A percentile compares a stretch with the other conserved stretches of the same genome.
These are phyloP conservation scores for Octonoba sinensis DNA, from an alignment of 2,888 invertebrate genomes.

Conservation along the genomic window DNA sequence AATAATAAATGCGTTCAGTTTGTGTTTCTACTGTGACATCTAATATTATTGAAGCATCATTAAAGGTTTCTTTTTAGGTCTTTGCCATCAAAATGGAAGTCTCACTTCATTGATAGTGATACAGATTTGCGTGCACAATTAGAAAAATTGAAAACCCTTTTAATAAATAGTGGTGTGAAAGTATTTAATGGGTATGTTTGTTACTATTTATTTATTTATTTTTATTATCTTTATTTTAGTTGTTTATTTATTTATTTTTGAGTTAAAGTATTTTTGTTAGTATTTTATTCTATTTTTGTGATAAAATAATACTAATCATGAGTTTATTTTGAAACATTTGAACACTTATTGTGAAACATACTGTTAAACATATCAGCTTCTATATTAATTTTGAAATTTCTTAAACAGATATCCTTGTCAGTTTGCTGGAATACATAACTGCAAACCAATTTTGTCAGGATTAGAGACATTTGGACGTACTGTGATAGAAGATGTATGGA, in stretches of 20 bases:
- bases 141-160: slow-evolving; percentile 68
- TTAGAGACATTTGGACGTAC: slow-evolving; percentile 71
- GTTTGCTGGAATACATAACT: slow-evolving; percentile 71
- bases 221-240: too few relatives aligned
- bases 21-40: too few relatives aligned
- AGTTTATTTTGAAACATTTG: too few relatives aligned
- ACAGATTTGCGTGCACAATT: slow-evolving; percentile 67
- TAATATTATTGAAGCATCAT: too few relatives aligned
- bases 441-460: slow-evolving; percentile 70
- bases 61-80: slow-evolving; percentile 66
- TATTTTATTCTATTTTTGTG: too few relatives aligned
- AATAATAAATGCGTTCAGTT: too few relatives aligned
- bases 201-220: neutral
- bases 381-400: neutral
- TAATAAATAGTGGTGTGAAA: slow-evolving; percentile 69
- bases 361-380: too few relatives aligned
- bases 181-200: slow-evolving; percentile 70
- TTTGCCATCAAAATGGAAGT: slow-evolving; percentile 68
- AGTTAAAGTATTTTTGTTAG: neutral
- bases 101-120: slow-evolving; percentile 69
- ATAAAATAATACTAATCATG: too few relatives aligned
- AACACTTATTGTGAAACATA: too few relatives aligned
- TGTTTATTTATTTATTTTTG: too few relatives aligned
- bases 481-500: slow-evolving; percentile 71
- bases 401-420: slow-evolving; percentile 70